phyloP scores from a whole-genome alignment of 2,888 invertebrate species.

The Lucinisca nassula region DNA sequence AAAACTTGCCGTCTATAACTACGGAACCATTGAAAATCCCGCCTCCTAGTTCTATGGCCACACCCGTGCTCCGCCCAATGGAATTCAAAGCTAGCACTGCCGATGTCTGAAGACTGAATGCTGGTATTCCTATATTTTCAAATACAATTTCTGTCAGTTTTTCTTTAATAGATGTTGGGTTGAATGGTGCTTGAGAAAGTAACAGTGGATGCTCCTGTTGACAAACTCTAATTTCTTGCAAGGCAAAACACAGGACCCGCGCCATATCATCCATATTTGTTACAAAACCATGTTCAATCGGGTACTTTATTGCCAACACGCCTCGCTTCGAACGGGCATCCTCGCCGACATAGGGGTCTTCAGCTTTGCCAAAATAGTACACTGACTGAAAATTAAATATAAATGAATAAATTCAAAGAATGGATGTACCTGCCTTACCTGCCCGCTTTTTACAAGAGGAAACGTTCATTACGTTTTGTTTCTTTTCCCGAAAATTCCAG shows the following conservation, averaged over 20 bases:
- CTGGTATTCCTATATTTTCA: neutral
- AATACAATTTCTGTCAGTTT: neutral
- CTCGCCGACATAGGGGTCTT: neutral
- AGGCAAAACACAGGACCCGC: neutral
- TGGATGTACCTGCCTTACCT: too few relatives aligned
- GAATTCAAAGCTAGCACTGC: neutral
- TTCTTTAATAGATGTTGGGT: neutral
- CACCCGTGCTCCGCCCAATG: neutral
- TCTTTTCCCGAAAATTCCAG: too few relatives aligned
- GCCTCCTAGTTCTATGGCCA: neutral
- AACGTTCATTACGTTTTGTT: too few relatives aligned
- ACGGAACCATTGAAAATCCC: neutral
- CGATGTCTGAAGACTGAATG: neutral
- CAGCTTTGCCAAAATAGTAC: neutral
- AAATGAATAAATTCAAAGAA: neutral
- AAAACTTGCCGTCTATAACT: neutral
- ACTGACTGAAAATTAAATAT: neutral
- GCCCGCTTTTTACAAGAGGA: too few relatives aligned
- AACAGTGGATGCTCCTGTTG: neutral
- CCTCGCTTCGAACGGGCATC: neutral
- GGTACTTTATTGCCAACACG: neutral
- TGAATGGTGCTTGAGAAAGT: neutral
- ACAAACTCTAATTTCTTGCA: neutral
- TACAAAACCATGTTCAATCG: neutral
- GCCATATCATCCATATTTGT: neutral